Conservation (phyloP, 2,888 invertebrate species). For the Omphaloscelis lunosa region DNA sequence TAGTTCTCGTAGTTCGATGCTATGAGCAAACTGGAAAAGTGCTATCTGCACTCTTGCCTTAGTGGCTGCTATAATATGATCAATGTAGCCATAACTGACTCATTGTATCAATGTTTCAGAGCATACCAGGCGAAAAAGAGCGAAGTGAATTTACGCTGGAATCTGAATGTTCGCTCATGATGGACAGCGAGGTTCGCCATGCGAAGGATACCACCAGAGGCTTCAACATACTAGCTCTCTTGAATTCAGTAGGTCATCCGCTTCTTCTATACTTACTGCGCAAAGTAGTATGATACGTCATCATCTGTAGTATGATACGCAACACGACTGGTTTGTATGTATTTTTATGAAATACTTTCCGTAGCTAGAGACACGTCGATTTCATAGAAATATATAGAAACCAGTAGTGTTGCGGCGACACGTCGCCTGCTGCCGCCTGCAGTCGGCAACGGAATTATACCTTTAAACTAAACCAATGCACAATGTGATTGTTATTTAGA, state of each 20-base stretch:
- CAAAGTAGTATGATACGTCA: background rate
- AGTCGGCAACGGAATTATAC: no score
- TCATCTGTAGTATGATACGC: no score
- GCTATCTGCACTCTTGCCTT: background rate
- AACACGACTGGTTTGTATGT: no score
- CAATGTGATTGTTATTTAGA: conserved; percentile 66
- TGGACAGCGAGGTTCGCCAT: conserved; percentile 79
- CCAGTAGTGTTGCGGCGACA: no score
- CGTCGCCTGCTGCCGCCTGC: no score
- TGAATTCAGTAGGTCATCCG: conserved; percentile 74
- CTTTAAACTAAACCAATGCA: background rate
- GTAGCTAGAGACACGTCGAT: no score
- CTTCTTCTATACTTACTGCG: background rate
- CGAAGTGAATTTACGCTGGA: conserved; percentile 80
- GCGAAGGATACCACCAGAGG: conserved; percentile 70
- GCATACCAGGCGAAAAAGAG: conserved; percentile 78
- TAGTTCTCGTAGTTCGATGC: background rate
- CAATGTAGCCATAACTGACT: no score
- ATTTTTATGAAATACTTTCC: no score
- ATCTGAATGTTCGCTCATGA: conserved; percentile 84
- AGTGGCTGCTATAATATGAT: background rate
- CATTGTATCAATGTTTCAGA: conserved; percentile 48
- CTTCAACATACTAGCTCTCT: conserved; percentile 73
- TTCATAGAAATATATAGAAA: no score
- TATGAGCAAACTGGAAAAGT: background rate